Base-by-base conservation (phyloP, 2,888 invertebrate species). In the Caenorhabditis uteleia region DNA sequence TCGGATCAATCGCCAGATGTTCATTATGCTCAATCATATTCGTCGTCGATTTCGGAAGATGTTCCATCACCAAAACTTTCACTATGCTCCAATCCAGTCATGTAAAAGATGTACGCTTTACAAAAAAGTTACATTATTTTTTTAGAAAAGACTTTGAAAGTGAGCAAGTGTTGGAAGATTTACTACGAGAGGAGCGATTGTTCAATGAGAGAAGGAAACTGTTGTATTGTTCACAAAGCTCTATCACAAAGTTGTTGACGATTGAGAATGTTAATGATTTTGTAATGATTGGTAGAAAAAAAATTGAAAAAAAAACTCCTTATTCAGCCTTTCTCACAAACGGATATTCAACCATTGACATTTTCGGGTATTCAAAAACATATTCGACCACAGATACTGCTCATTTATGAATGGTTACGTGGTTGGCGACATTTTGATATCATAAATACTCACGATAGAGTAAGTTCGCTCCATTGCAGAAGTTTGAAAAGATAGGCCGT, bases 361-460 rank as follows among this genome's bases (percentile, higher is more conserved):
- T 76, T 73, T 34, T 46, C 51, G 12, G 68, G 64, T 31, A 69
- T 74, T 21, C 68, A 67, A 25, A 74, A 70, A 39, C 67, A 68
- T 29, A 70, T 68, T 23, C 61, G 70, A 2, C 65, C 68, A 8
- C 66, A 75, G 53, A 76, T 76, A n/a, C 51, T 76, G 20, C 51
- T 76, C 23, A 65, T 68, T 14, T 72, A 69, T 48, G 76, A 76
- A 36, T 76, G 76, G 76, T 62, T 76, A 23, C 56, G 72, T 0
- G 71, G 71, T 6, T 72, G 70, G 69, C 50, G 58, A 3, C 69
- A 74, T 23, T 74, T 69, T 40, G 53, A 65, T 0, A n/a, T 59
- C 14, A 38, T 76, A 26, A 61, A 62, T 16, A 62, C 68, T 0
- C 46, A 55, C 18, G 74, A 74, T 40, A 59, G 64, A 38, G 47